These are phyloP conservation scores for Myotis vivesi DNA, from an alignment of 2,797 vertebrate genomes.

Conservation along the genomic window DNA sequence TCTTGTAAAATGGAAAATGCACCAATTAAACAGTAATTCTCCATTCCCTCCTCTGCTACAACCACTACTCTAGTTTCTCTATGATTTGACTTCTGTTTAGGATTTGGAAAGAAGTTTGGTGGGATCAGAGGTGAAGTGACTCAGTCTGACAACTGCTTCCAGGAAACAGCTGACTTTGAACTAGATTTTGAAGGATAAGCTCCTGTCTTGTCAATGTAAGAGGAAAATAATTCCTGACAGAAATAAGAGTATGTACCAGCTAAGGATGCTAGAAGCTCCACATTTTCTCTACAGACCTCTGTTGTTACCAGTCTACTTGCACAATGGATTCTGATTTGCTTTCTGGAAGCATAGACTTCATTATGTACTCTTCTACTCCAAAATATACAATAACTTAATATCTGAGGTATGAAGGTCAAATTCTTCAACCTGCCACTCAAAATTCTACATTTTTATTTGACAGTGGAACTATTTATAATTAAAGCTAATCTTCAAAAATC, in stretches of 20 bases:
- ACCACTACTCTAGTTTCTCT: background rate
- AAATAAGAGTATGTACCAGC: background rate
- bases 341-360: background rate
- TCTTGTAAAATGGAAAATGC: background rate
- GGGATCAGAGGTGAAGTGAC: constrained; percentile 5
- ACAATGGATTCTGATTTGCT: constrained; percentile 13
- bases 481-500: background rate
- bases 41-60: background rate
- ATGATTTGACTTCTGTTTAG: background rate
- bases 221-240: background rate
- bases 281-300: background rate
- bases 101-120: constrained; percentile 14
- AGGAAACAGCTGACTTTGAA: background rate
- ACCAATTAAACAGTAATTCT: background rate
- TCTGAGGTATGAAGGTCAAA: background rate
- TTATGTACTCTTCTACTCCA: background rate
- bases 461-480: background rate
- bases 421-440: constrained; percentile 32
- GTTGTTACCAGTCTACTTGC: background rate
- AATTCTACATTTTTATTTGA: constrained; percentile 40
- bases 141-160: background rate
- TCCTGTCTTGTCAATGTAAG: background rate
- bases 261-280: background rate
- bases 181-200: constrained; percentile 18
- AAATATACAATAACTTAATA: background rate